These are phyloP conservation scores for Chaetorhynchus papuensis DNA, from an alignment of 2,113 vertebrate species.

Conservation along the genomic window DNA sequence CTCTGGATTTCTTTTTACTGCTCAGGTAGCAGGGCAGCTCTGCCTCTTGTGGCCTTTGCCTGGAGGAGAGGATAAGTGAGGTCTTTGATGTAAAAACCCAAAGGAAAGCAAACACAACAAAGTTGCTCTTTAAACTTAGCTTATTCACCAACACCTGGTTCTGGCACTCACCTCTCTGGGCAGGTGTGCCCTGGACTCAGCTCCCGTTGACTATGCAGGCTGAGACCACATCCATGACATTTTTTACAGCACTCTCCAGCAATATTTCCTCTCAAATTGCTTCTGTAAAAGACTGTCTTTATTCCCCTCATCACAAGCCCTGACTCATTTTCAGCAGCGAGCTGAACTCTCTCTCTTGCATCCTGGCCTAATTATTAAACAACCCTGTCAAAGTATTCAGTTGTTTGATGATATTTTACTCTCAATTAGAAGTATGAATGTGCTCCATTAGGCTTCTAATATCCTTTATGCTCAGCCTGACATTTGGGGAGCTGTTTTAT, in stretches of 20 bases:
- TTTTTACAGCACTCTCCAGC: background rate
- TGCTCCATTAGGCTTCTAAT: slow-evolving; percentile 58
- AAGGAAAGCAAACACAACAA: background rate
- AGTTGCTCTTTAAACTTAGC: background rate
- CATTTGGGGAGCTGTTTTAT: slow-evolving; percentile 54
- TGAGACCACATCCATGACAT: background rate
- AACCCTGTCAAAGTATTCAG: slow-evolving; percentile 19
- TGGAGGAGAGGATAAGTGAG: background rate
- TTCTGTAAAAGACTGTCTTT: background rate
- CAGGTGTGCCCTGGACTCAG: background rate
- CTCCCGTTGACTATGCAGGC: background rate
- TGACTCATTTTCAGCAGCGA: slow-evolving; percentile 2
- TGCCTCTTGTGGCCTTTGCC: background rate
- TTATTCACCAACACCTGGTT: background rate
- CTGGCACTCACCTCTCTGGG: background rate
- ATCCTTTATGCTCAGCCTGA: slow-evolving; percentile 43
- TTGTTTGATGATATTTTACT: slow-evolving; percentile 58
- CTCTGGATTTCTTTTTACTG: background rate
- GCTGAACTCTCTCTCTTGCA: background rate
- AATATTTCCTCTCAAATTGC: slow-evolving; percentile 4
- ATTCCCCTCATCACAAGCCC: background rate
- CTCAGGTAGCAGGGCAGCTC: background rate
- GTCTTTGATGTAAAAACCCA: slow-evolving; percentile 6
- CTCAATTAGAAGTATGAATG: slow-evolving; percentile 58
- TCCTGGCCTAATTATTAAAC: slow-evolving; percentile 49